phyloP scores from a whole-genome alignment of 2,888 invertebrate species.

The Cabera pusaria region DNA sequence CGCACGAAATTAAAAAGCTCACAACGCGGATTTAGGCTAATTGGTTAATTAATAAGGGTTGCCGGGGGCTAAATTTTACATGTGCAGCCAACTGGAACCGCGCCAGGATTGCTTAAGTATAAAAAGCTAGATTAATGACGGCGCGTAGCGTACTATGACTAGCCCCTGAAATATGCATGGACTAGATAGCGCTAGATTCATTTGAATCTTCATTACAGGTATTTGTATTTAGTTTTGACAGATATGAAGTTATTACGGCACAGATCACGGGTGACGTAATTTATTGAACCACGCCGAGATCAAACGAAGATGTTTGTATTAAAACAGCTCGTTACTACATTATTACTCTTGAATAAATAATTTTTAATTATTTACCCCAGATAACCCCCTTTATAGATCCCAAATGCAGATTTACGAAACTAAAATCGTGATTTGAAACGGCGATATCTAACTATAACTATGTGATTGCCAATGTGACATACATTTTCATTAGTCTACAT shows the following conservation, averaged over 20 bases:
- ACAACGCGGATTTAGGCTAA: constrained; percentile 68
- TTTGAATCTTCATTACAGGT: constrained; percentile 16
- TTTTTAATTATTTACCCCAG: too few relatives aligned
- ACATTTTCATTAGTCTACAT: too few relatives aligned
- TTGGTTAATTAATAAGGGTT: constrained; percentile 79
- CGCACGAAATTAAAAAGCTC: constrained; percentile 68
- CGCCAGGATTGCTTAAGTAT: constrained; percentile 60
- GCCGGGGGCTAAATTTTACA: constrained; percentile 59
- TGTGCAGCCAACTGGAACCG: constrained; percentile 59
- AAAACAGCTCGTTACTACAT: too few relatives aligned
- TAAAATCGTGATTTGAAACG: too few relatives aligned
- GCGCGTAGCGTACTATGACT: constrained; percentile 28
- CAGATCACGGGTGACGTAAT: too few relatives aligned
- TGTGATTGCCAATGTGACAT: too few relatives aligned
- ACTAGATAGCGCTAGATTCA: constrained; percentile 21
- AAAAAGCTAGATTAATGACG: constrained; percentile 60
- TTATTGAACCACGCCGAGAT: too few relatives aligned
- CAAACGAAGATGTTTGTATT: too few relatives aligned
- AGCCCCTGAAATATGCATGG: constrained; percentile 21
- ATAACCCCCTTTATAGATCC: too few relatives aligned
- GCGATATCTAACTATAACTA: too few relatives aligned
- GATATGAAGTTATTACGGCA: constrained; percentile 11
- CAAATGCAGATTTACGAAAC: too few relatives aligned
- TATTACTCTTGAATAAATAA: too few relatives aligned
- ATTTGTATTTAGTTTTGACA: constrained; percentile 17